Conservation (phyloP, 2,797 vertebrate species). For the Protosalanx chinensis region DNA sequence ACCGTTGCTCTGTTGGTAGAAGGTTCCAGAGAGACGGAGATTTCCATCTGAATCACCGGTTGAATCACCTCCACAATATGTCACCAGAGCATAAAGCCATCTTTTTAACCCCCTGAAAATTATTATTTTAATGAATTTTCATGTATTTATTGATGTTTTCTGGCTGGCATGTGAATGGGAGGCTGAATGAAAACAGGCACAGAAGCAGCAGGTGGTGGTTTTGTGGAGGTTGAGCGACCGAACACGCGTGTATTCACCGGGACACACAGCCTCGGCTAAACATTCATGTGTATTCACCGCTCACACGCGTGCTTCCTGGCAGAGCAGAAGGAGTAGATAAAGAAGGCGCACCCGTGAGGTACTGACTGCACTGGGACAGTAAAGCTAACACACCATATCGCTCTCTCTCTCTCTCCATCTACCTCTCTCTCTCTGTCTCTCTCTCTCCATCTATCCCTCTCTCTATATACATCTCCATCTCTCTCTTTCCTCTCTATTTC, state of each 20-base stretch:
- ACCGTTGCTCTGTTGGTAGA: background rate
- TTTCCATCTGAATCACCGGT: slow-evolving; percentile 17
- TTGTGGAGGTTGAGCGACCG: background rate
- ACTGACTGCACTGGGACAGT: background rate
- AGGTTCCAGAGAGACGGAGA: background rate
- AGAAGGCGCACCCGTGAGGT: background rate
- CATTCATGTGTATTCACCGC: background rate
- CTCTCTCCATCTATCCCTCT: background rate
- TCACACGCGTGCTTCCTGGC: slow-evolving; percentile 8
- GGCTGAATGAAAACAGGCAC: slow-evolving; percentile 38
- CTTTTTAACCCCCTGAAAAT: slow-evolving; percentile 40
- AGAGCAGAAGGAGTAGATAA: background rate
- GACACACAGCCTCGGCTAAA: background rate
- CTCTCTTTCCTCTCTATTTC: background rate
- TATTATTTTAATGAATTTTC: slow-evolving; percentile 55
- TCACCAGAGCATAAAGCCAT: background rate
- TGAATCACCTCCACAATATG: slow-evolving; percentile 13
- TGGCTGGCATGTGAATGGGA: slow-evolving; percentile 40
- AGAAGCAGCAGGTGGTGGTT: slow-evolving; percentile 19
- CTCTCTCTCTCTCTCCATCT: background rate
- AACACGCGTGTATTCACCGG: slow-evolving; percentile 8
- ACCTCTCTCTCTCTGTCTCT: background rate
- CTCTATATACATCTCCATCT: background rate
- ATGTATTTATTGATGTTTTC: slow-evolving; percentile 59
- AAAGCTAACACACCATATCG: background rate